A percentile compares a stretch with the other conserved stretches of the same genome.
phyloP scores from a whole-genome alignment of 2,888 invertebrate species.

The Drosophila phalerata region DNA sequence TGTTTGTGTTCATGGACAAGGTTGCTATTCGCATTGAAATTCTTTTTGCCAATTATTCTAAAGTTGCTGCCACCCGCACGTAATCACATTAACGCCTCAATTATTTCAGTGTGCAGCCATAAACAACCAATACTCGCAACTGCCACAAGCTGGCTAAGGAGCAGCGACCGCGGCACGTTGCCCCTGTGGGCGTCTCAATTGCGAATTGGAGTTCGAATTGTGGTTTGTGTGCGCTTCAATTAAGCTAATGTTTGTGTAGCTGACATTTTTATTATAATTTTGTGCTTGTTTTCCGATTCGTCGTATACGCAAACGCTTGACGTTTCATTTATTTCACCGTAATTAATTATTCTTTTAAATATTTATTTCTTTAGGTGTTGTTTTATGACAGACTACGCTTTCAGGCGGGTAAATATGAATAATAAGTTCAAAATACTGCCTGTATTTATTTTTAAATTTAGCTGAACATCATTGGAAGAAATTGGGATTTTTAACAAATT shows the following conservation, averaged over 20 bases:
- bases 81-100: constrained; percentile 58
- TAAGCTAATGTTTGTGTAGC: constrained; percentile 60
- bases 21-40: constrained; percentile 57
- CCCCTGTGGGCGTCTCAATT: constrained; percentile 33
- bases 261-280: constrained; percentile 72
- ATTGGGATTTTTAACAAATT: background rate
- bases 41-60: constrained; percentile 66
- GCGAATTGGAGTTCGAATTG: constrained; percentile 24
- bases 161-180: constrained; percentile 49
- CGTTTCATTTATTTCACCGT: constrained; percentile 51
- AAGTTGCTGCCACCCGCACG: constrained; percentile 66
- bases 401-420: constrained; percentile 32
- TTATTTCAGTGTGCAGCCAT: constrained; percentile 60
- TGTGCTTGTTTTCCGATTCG: constrained; percentile 51
- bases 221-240: constrained; percentile 51
- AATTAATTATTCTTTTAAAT: constrained; percentile 62
- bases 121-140: constrained; percentile 35
- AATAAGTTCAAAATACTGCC: constrained; percentile 17
- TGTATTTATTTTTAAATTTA: background rate
- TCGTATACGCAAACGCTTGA: constrained; percentile 5
- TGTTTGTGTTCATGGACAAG: constrained; percentile 61
- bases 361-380: constrained; percentile 45
- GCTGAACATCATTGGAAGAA: background rate
- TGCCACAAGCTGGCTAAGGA: constrained; percentile 25
- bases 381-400: constrained; percentile 28